phyloP scores from a whole-genome alignment of 2,113 vertebrate species.

The Phrynosoma blainvillii region DNA sequence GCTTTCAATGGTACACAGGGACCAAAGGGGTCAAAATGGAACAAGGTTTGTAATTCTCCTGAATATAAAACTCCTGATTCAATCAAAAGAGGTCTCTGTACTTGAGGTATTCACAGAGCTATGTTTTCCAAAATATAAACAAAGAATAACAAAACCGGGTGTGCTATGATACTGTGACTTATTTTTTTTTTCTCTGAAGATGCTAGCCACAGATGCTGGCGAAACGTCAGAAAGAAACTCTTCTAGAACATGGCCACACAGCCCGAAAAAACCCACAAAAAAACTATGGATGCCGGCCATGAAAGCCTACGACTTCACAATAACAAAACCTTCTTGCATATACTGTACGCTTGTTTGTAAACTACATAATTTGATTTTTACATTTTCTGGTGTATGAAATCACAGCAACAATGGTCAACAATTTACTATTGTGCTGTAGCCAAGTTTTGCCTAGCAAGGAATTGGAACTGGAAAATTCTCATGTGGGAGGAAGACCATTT shows the following conservation, averaged over 20 bases:
- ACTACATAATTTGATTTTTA: neutral
- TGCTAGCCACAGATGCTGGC: too few species aligned
- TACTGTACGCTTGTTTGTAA: neutral
- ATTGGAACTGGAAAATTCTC: neutral
- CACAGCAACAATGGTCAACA: neutral
- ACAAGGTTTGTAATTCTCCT: neutral
- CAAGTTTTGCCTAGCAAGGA: neutral
- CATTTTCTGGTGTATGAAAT: neutral
- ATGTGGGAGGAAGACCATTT: neutral
- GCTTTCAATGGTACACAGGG: neutral
- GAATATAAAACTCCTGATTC: neutral
- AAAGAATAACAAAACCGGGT: neutral
- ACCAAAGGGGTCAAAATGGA: neutral
- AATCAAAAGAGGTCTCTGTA: neutral
- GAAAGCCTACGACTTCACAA: too few species aligned
- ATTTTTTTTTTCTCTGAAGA: too few species aligned
- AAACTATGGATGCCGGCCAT: too few species aligned
- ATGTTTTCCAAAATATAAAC: neutral
- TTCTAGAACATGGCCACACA: too few species aligned
- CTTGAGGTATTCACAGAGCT: neutral
- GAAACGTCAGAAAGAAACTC: too few species aligned
- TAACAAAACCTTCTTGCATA: neutral
- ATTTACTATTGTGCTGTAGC: neutral
- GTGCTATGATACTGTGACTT: too few species aligned
- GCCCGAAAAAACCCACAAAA: too few species aligned